Base-by-base conservation (phyloP, 2,888 invertebrate species). In the Dugesia japonica region DNA sequence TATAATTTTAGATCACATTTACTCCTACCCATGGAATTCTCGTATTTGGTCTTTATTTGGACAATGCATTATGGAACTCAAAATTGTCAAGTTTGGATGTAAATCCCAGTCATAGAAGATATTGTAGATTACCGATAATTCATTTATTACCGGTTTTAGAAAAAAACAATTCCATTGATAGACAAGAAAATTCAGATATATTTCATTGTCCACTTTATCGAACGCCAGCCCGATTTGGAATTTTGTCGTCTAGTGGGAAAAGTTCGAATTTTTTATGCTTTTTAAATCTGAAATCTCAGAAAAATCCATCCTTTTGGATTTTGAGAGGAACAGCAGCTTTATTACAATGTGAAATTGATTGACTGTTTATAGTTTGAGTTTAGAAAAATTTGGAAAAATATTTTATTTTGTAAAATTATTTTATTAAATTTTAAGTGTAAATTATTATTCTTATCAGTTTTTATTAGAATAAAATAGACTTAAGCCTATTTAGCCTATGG, bases 191-290 rank as follows among this genome's bases (percentile, higher is more conserved):
- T 42, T 4, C 20, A 74, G 17, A 74, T 23, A 27, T 4, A 9
- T 84, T 84, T 76, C 81, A 82, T 72, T 83, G 84, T 79, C 84
- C 84, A 9, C 80, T 84, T 26, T 84, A 84, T 77, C 79, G 83
- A 26, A 84, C 84, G 1, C 83, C 84, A 1, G 80, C 81, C 17
- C 80, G 84, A 71, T 82, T 83, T 1, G 84, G 84, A 0, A 83
- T 82, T 7, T 81, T 84, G 23, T 83, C 83, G 0, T 82, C 83
- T 9, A 84, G 83, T 17, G 84, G 84, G n/a, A 82, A 82, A 77
- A 83, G 83, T 74, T 84, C 83, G 33, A 84, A 84, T 81, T 84
- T 83, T 81, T 83, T 84, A 1, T 82, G 82, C 0, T 80, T 83
- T 15, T 82, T 84, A 27, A 79, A 80, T 28, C 78, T 84, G 38